Conservation (phyloP, 2,797 vertebrate species). For the Taenioides sp. region DNA sequence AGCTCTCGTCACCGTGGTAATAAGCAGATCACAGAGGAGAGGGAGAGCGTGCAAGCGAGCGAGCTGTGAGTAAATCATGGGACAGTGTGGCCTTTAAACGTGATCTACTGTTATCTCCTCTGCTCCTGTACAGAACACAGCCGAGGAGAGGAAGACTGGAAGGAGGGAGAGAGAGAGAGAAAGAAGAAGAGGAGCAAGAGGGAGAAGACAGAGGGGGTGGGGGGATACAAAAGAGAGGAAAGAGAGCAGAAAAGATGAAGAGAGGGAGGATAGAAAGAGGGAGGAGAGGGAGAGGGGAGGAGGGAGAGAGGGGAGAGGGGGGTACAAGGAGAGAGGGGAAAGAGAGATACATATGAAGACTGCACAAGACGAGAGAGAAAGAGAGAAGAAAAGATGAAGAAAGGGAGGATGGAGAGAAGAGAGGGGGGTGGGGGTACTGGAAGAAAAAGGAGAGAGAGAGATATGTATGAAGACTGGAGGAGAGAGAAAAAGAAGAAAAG, state of each 20-base stretch:
- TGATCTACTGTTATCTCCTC: background rate
- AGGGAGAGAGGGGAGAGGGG: accelerated
- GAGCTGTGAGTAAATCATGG: background rate
- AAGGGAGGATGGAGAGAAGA: too few species aligned
- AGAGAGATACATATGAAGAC: too few species aligned
- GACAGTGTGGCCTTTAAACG: background rate
- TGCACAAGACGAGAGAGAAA: too few species aligned
- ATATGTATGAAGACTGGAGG: too few species aligned
- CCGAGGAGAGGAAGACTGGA: background rate
- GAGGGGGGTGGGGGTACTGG: too few species aligned
- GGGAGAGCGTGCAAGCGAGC: background rate
- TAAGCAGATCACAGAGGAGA: background rate
- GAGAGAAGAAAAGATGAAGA: too few species aligned
- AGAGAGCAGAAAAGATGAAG: background rate
- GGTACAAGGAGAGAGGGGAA: background rate
- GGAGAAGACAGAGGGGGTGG: too few species aligned
- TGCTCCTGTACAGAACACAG: too few species aligned
- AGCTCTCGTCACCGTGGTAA: background rate
- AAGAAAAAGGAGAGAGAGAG: too few species aligned
- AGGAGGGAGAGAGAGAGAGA: background rate
- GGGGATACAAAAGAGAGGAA: background rate
- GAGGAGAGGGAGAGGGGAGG: accelerated
- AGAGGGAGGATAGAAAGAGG: background rate
- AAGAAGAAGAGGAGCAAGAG: background rate
- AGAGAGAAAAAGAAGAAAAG: background rate